Base-by-base conservation (phyloP, 2,888 invertebrate species). In the Luffia ferchaultella region DNA sequence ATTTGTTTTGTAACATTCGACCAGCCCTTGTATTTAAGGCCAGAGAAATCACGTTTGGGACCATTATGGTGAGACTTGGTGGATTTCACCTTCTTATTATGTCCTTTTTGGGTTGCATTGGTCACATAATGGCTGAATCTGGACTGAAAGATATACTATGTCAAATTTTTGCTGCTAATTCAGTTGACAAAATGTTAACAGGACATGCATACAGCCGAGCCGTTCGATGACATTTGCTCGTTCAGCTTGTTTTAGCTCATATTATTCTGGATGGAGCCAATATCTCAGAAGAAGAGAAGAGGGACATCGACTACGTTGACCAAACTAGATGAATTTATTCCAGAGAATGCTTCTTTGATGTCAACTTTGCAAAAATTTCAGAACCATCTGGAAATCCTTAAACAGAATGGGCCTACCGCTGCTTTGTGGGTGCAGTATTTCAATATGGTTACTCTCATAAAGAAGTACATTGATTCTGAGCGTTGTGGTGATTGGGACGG, bases 401-500 rank as follows among this genome's bases (percentile, higher is more conserved):
- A 30, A 60, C 57, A 61, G 54, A 55, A 60, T 59, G 63, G 66
- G 55, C 66, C 67, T 20, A 71, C 66, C 2, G 64, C 66, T 50
- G 54, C 61, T 61, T 51, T 67, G n/a, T 62, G 60, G 65, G 55
- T 62, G 1, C 65, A 67, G 57, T 70, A 67, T 62, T 67, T 67
- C 62, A 16, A 50, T 20, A 66, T 69, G 65, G 63, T 68, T 2
- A 61, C 64, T 0, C 56, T 71, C 60, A 61, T 59, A n/a, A 67
- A 68, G 53, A 60, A 70, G 18, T 68, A 68, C 54, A 42, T 70
- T 55, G 60, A 62, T 62, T 68, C 70, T 61, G 68, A 72, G 53
- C 62, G 69, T 55, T 62, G 62, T 63, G 66, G 67, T 42, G 64
- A 70, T 62, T 72, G 68, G 65, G 45, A 65, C 62, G 61, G 59